phyloP scores from a whole-genome alignment of 1,140 invertebrate genomes.

The Antheraea pernyi region DNA sequence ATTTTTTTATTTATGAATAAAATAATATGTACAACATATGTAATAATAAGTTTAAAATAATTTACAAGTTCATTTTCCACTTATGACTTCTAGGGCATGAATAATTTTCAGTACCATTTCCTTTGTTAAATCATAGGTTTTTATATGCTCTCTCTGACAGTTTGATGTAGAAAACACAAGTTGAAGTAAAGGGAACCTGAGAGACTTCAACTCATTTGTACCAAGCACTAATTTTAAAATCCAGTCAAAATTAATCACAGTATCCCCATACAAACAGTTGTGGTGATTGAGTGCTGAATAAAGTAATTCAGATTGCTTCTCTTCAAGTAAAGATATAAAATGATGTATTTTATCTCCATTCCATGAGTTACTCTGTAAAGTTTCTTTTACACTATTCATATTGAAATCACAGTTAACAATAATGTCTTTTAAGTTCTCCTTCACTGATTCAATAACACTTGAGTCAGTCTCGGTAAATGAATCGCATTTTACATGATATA shows the following conservation, averaged over 20 bases:
- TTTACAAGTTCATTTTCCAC: not conserved
- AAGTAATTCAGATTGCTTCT: conserved; percentile 43
- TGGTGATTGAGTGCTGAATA: conserved; percentile 45
- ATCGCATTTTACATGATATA: conserved; percentile 19
- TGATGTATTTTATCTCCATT: conserved; percentile 36
- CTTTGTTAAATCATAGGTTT: conserved; percentile 54
- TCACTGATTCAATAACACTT: conserved; percentile 24
- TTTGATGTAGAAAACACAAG: conserved; percentile 43
- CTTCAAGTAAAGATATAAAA: conserved; percentile 34
- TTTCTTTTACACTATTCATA: conserved; percentile 25
- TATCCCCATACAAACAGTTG: conserved; percentile 51
- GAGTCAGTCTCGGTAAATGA: conserved; percentile 1
- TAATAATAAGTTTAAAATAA: not conserved
- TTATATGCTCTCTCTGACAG: conserved; percentile 30
- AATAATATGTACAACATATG: not conserved
- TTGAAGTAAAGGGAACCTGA: conserved; percentile 58
- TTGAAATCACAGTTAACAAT: conserved; percentile 39
- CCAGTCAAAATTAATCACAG: conserved; percentile 59
- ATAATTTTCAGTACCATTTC: conserved; percentile 52
- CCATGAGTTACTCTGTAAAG: conserved; percentile 30
- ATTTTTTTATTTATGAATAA: conserved; percentile 27
- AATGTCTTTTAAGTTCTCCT: conserved; percentile 38
- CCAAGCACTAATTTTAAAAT: conserved; percentile 57
- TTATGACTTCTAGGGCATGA: conserved; percentile 38
- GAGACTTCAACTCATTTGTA: conserved; percentile 56